phyloP scores from a whole-genome alignment of 2,888 invertebrate species.

The Tineola bisselliella region DNA sequence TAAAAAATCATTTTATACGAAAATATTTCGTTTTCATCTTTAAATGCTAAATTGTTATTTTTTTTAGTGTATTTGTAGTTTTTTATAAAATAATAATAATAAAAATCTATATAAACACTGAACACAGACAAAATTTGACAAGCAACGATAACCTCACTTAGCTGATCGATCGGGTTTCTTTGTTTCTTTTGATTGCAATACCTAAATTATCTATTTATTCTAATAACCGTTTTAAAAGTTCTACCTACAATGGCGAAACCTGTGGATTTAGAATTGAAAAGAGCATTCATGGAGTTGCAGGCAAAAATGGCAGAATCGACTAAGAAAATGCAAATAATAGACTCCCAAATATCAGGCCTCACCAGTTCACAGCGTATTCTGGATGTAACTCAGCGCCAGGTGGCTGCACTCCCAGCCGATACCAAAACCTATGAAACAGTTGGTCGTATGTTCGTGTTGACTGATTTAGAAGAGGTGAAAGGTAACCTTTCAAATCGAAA shows the following conservation, averaged over 20 bases:
- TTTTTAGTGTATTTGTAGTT: too few relatives aligned
- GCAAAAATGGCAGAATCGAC: slow-evolving; percentile 82
- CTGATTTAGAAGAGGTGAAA: slow-evolving; percentile 72
- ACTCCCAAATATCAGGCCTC: slow-evolving; percentile 78
- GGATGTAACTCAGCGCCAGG: slow-evolving; percentile 75
- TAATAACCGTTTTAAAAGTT: neutral
- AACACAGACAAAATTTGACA: too few relatives aligned
- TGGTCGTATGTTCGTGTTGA: slow-evolving; percentile 84
- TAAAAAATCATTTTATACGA: too few relatives aligned
- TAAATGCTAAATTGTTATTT: too few relatives aligned
- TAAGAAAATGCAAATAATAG: slow-evolving; percentile 81
- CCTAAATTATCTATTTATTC: too few relatives aligned
- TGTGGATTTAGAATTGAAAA: slow-evolving; percentile 68
- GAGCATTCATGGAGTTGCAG: slow-evolving; percentile 85
- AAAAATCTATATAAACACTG: too few relatives aligned
- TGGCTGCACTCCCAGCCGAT: slow-evolving; percentile 49
- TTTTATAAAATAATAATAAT: too few relatives aligned
- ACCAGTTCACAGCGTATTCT: slow-evolving; percentile 75
- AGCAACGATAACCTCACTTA: too few relatives aligned
- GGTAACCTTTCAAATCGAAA: slow-evolving; percentile 39
- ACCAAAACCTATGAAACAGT: slow-evolving; percentile 53
- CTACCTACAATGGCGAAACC: slow-evolving; percentile 47
- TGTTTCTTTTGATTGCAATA: too few relatives aligned
- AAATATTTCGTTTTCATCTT: too few relatives aligned
- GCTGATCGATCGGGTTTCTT: too few relatives aligned